A percentile compares a stretch with the other conserved stretches of the same genome.
These are phyloP conservation scores for Pyxicephalus adspersus DNA, from an alignment of 2,113 vertebrate species.

Conservation along the genomic window DNA sequence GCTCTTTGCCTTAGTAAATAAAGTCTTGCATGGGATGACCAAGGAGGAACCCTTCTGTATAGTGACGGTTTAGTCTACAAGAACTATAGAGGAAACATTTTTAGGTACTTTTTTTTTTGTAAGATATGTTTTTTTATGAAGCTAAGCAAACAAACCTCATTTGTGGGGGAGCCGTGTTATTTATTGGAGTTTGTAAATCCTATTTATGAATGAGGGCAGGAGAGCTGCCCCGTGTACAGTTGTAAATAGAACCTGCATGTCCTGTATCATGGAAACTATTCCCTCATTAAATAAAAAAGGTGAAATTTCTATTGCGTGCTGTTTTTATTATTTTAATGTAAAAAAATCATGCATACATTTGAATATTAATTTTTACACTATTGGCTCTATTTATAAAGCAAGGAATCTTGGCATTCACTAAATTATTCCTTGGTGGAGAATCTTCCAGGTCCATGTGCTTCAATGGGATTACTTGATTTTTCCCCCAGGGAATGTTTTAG, in stretches of 20 bases:
- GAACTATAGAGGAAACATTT: constrained; percentile 17
- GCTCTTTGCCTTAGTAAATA: too few species aligned
- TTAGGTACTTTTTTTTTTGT: constrained; percentile 40
- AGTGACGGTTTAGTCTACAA: constrained; percentile 25
- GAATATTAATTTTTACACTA: too few species aligned
- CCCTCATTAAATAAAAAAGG: constrained; percentile 44
- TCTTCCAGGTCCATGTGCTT: too few species aligned
- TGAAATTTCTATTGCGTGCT: not conserved
- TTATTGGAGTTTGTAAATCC: constrained; percentile 58
- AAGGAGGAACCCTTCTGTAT: not conserved
- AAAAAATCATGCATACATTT: too few species aligned
- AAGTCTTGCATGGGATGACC: not conserved
- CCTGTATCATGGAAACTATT: constrained; percentile 45
- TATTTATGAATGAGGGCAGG: constrained; percentile 55
- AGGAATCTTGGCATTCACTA: too few species aligned
- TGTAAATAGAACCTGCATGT: constrained; percentile 54
- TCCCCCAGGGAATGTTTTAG: too few species aligned
- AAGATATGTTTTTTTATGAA: constrained; percentile 49
- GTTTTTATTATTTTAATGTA: too few species aligned
- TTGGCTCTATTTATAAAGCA: too few species aligned
- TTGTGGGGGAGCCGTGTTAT: constrained; percentile 50
- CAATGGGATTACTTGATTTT: too few species aligned
- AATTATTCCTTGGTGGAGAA: too few species aligned
- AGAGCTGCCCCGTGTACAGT: constrained; percentile 50
- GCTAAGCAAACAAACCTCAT: constrained; percentile 42